Evolutionary conservation across 2,797 vertebrate species (phyloP), one percentile per base, ranked within the genome.

Genomic region (Spinus olivaceus): DNA sequence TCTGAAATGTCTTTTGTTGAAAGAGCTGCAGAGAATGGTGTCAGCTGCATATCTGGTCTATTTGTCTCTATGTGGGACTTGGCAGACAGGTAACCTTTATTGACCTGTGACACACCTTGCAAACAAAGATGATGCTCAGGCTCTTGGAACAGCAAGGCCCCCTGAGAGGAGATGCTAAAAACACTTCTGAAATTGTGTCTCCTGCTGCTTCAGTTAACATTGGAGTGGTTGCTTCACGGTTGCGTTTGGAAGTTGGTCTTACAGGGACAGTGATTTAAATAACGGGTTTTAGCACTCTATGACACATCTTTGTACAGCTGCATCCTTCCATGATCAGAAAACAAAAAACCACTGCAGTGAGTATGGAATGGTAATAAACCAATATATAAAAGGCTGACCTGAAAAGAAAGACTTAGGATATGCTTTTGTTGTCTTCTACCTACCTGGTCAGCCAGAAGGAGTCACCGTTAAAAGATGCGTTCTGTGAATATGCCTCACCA

Each of bases 81-180:
- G 35, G 22, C 65, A 19, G 70, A 54, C 9, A 42, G 10, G 9
- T n/a, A 33, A 51, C 3, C 9, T 71, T 82, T 44, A 14, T 0
- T 41, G 24, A 54, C 24, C 46, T 72, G 16, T 23, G 22, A 7
- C 10, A 44, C 12, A 15, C 0, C 0, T 18, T 80, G 16, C 10
- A 23, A n/a, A 50, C 4, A 73, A 50, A 59, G 27, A 24, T 41
- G 6, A 11, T 33, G 6, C 9, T 33, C 24, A 41, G 42, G 23
- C 14, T 10, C 8, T 14, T 42, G 27, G 37, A 84, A 51, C 10
- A 49, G 4, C 19, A 78, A 56, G 3, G 3, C 6, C 42, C 14
- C 33, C 39, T 56, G 12, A 60, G 49, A 74, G 10, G 3, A 83
- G 87, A 60, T 32, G 9, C 6, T 46, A 39, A 86, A 86, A 61